Evolutionary conservation across 2,113 vertebrate species (phyloP).

Genomic region (Pterocles gutturalis): DNA sequence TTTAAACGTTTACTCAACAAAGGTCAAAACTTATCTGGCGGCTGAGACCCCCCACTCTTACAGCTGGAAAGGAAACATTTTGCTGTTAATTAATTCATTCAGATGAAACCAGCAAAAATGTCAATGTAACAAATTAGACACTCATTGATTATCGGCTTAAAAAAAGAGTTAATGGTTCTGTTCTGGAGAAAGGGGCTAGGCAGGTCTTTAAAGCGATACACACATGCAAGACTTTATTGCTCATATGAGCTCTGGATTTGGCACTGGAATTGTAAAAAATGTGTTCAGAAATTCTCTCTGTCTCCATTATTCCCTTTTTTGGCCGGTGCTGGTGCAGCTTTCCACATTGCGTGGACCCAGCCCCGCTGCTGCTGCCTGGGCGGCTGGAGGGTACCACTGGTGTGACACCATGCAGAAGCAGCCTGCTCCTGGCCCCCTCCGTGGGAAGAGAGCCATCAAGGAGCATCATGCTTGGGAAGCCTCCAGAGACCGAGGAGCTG

Average conservation of each 20-base stretch:
- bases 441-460: not conserved
- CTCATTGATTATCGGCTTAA: slow-evolving; percentile 80
- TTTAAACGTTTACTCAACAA: slow-evolving; percentile 59
- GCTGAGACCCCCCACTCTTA: not conserved
- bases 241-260: not conserved
- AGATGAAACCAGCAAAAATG: slow-evolving; percentile 78
- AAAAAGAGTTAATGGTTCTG: slow-evolving; percentile 67
- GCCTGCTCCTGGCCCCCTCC: not conserved
- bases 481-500: not conserved
- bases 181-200: slow-evolving; percentile 55
- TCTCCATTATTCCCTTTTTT: not conserved
- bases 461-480: rapidly evolving
- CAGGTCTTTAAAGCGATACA: slow-evolving; percentile 59
- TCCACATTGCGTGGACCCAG: too few relatives aligned
- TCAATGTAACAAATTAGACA: slow-evolving; percentile 78
- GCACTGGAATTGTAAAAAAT: not conserved
- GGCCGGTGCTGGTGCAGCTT: not conserved
- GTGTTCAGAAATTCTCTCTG: not conserved
- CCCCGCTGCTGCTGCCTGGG: not conserved
- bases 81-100: slow-evolving; percentile 76
- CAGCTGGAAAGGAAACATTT: slow-evolving; percentile 64
- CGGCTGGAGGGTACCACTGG: rapidly evolving
- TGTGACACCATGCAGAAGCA: not conserved
- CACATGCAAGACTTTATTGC: not conserved
- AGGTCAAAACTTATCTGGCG: slow-evolving; percentile 76